Conservation (phyloP, 2,113 vertebrate genomes). For the Guaruba guarouba region DNA sequence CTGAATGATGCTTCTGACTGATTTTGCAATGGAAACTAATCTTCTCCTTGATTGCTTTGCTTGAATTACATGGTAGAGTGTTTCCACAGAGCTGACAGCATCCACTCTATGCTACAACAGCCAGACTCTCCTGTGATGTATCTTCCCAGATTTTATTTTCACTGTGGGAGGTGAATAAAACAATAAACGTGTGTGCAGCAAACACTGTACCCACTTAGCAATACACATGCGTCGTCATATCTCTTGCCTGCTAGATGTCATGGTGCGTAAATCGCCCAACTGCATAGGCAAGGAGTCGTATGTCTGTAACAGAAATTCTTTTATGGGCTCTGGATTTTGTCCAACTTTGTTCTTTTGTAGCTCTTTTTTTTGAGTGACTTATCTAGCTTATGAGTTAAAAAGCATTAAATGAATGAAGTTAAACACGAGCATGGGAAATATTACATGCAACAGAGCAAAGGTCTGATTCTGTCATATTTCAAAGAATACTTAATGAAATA, state of each 20-base stretch:
- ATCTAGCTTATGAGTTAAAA: neutral
- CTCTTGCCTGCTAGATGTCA: neutral
- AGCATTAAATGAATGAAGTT: neutral
- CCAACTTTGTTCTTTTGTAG: neutral
- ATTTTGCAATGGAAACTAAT: neutral
- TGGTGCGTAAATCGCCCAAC: neutral
- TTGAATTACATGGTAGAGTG: neutral
- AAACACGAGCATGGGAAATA: neutral
- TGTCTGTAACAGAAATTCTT: neutral
- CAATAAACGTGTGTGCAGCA: neutral
- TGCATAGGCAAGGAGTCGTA: neutral
- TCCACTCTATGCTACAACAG: neutral
- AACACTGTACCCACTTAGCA: neutral
- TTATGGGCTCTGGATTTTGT: neutral
- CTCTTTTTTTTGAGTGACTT: neutral
- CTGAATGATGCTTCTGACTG: neutral
- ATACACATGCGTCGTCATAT: fast-evolving
- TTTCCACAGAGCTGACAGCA: neutral
- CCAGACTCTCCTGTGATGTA: neutral
- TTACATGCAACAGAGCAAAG: neutral
- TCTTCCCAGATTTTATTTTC: neutral
- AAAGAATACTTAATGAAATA: neutral
- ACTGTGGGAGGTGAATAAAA: neutral
- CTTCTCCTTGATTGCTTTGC: neutral
- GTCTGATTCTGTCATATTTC: neutral